These are phyloP conservation scores for Lycia hirtaria DNA, from an alignment of 2,888 invertebrate species.

Conservation along the genomic window DNA sequence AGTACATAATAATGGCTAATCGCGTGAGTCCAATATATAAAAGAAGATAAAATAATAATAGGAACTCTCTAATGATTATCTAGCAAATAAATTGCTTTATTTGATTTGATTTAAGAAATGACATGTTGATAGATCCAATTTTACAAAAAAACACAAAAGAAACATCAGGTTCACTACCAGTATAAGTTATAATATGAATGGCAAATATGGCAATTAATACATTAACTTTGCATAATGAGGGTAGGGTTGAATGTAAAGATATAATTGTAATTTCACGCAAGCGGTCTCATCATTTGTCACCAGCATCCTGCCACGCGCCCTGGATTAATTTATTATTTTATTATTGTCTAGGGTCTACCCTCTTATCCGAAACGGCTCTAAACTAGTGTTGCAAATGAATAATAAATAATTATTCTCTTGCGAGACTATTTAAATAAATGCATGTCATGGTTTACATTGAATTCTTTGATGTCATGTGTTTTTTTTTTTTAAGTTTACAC, in stretches of 20 bases:
- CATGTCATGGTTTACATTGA: too few species aligned
- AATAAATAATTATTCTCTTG: too few species aligned
- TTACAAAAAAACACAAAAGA: conserved; percentile 3
- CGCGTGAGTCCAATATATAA: too few species aligned
- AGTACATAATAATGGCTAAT: too few species aligned
- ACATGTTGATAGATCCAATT: background rate
- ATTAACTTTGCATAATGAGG: conserved; percentile 78
- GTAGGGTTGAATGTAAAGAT: conserved; percentile 71
- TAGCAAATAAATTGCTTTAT: too few species aligned
- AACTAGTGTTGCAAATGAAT: too few species aligned
- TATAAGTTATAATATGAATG: conserved; percentile 45
- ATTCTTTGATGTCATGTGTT: too few species aligned
- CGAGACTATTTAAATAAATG: too few species aligned
- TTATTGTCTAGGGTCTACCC: conserved; percentile 76
- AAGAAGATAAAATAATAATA: too few species aligned
- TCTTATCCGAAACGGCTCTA: conserved; percentile 62
- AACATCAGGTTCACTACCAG: conserved; percentile 18
- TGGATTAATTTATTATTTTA: conserved; percentile 77
- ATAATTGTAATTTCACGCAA: conserved; percentile 83
- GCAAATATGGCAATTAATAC: conserved; percentile 65
- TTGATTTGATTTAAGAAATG: too few species aligned
- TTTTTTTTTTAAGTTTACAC: too few species aligned
- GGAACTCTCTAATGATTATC: too few species aligned
- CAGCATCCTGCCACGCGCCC: conserved; percentile 84
- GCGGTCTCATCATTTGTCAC: conserved; percentile 78